These are phyloP conservation scores for Hozukius guyotensis DNA, from an alignment of 2,797 vertebrate species.

Conservation along the genomic window DNA sequence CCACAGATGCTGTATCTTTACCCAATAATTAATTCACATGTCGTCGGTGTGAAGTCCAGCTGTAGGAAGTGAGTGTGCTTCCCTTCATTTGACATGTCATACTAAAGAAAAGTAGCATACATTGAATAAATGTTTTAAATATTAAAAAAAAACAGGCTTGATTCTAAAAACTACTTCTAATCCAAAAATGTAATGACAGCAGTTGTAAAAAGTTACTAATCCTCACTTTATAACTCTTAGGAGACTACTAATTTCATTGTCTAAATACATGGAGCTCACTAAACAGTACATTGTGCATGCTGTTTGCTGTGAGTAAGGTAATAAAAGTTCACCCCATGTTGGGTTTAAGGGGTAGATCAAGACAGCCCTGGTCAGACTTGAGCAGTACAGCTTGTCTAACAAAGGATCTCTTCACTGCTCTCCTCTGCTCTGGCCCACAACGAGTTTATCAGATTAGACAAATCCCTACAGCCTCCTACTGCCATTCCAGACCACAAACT, in stretches of 20 bases:
- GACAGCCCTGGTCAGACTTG: constrained; percentile 42
- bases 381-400: constrained; percentile 53
- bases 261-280: not conserved
- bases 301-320: constrained; percentile 19
- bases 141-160: not conserved
- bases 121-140: not conserved
- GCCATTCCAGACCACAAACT: constrained; percentile 53
- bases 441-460: constrained; percentile 72
- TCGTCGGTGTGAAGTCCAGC: not conserved
- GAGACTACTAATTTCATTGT: not conserved
- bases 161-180: not conserved
- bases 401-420: constrained; percentile 72
- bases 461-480: constrained; percentile 64
- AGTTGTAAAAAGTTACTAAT: not conserved
- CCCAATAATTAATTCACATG: not conserved
- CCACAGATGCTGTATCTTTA: not conserved
- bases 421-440: constrained; percentile 60
- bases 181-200: not conserved
- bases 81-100: not conserved
- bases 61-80: not conserved
- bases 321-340: constrained; percentile 11
- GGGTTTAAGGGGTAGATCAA: constrained; percentile 35
- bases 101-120: not conserved
- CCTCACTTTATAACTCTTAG: not conserved
- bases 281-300: not conserved